Evolutionary conservation across 2,797 vertebrate genomes (phyloP), one percentile per base, ranked within the genome.

Genomic region (Lepidocolaptes lacrymiger): DNA sequence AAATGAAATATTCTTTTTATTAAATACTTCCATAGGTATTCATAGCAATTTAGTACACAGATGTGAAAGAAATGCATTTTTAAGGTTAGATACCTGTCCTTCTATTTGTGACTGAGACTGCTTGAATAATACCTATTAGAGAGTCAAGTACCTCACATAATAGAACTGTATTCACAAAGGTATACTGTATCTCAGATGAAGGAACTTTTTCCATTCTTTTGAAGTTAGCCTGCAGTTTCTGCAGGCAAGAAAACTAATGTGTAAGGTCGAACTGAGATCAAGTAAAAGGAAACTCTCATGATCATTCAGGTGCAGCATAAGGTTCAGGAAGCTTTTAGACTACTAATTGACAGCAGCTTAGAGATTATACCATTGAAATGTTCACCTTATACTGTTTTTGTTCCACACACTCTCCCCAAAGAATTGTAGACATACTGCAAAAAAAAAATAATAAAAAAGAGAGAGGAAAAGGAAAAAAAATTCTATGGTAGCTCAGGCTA

Each of bases 381-480:
- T 36, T 58, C 5, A 34, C 58, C 7, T 30, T 68, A 2, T 24
- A 15, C 10, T 28, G 13, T 26, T 46, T 43, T 28, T 48, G 7
- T 56, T 68, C 51, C 63, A 36, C 11, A 16, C 11, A 36, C 20
- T 58, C 69, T 73, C 30, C 24, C 20, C 41, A 28, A 9, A 61
- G 4, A 4, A 17, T 69, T 41, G 2, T 69, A 82, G 30, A 79
- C 4, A 37, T 6, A 3, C n/a, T 61, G 8, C 41, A 85, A 20
- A 32, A 32, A 39, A n/a, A 12, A 30, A 37, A 37, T 36, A 37
- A 37, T 37, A 12, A 37, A 18, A 12, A 20, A 27, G 2, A 39
- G 2, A 23, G 2, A 24, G 2, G 18, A 23, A 43, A 23, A 3
- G 2, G 7, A 24, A 75, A 44, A 58, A n/a, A 12, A 14, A 1